These are phyloP conservation scores for Anhinga anhinga DNA, from an alignment of 2,113 vertebrate species.

Conservation along the genomic window DNA sequence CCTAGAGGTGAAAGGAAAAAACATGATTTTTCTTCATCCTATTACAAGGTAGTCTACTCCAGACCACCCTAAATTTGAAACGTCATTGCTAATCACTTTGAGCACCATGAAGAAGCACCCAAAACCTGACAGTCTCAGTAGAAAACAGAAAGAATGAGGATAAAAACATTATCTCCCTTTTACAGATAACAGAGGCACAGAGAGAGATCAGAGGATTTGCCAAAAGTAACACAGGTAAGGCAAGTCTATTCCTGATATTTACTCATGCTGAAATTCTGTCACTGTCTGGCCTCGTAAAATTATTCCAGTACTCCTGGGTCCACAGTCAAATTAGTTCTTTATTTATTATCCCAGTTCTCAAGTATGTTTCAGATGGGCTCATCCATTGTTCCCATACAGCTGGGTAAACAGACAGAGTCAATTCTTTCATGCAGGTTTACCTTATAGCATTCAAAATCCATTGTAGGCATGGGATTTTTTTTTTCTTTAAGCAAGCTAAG, in stretches of 20 bases:
- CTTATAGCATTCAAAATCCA: neutral
- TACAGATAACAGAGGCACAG: neutral
- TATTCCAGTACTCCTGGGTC: constrained; percentile 37
- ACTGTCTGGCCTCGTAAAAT: constrained; percentile 12
- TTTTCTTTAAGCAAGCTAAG: neutral
- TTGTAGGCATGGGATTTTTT: neutral
- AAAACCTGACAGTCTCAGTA: neutral
- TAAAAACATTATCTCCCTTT: constrained; percentile 11
- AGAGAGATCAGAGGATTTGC: constrained; percentile 6
- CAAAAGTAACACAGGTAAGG: neutral
- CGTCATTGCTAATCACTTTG: neutral
- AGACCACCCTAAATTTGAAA: neutral
- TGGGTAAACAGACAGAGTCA: constrained; percentile 60
- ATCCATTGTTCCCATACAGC: constrained; percentile 33
- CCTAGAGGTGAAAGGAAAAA: neutral
- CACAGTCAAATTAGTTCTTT: constrained; percentile 53
- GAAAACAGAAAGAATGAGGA: neutral
- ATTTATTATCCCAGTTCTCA: constrained; percentile 55
- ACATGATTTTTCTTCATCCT: neutral
- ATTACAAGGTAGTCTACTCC: neutral
- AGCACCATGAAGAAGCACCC: neutral
- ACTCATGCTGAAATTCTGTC: constrained; percentile 15
- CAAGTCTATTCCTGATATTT: neutral
- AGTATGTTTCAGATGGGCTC: constrained; percentile 45
- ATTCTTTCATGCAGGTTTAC: constrained; percentile 7